Base-by-base conservation (phyloP, 2,797 vertebrate genomes). In the Iguana delicatissima region DNA sequence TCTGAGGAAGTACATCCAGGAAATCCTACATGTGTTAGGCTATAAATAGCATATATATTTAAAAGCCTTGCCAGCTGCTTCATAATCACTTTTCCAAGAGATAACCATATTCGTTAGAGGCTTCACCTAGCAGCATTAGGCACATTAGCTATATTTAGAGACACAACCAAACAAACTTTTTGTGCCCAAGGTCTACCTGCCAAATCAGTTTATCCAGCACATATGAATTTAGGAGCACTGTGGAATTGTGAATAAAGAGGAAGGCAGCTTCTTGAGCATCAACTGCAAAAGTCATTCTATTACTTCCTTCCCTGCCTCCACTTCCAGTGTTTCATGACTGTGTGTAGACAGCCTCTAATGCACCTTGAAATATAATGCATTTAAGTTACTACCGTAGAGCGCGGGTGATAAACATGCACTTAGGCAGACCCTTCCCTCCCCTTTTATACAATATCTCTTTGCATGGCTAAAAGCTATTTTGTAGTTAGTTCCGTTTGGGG, bases 391-490 rank as follows among this genome's bases (percentile, higher is more conserved):
- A 82, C 55, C 83, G 16, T 57, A 81, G 50, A 72, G 89, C 79
- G 52, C 52, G n/a, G 35, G 42, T 20, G 0, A 74, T 79, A 82
- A 74, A 7, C 0, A 1, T 29, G 14, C 62, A 84, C 32, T 89
- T 89, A 80, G 1, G 29, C 64, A 46, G 55, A 46, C 50, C 73
- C 22, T 12, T 7, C 38, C 24, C 8, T 35, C 35, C n/a, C 52
- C 18, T 46, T 59, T 0, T 2, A 35, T n/a, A 72, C 84, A 38
- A 6, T 22, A 86, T 72, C 22, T 79, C 92, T 84, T 92, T 87
- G 88, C 76, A 79, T n/a, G 55, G 55, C 85, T n/a, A 87, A 93
- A 95, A 91, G 35, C 26, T 77, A 55, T 91, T 92, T 92, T 89
- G 86, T 77, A 24, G 42, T 52, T 80, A 57, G 12, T 92, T 92